phyloP scores from a whole-genome alignment of 2,113 vertebrate species.

The Chitala chitala region DNA sequence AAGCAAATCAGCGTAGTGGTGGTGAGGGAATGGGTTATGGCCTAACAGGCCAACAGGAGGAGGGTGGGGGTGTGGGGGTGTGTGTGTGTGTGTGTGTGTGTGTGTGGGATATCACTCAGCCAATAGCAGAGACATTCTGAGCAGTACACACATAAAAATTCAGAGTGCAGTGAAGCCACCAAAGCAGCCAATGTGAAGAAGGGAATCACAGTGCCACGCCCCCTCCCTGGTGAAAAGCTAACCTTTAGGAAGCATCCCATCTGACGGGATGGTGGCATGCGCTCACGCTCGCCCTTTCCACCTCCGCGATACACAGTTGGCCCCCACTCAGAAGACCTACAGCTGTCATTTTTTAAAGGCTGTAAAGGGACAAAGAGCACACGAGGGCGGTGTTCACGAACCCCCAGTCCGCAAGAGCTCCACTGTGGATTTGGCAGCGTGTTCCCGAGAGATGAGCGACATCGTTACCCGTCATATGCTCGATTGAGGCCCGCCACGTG shows the following conservation, averaged over 20 bases:
- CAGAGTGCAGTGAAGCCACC: not conserved
- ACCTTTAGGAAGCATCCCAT: too few species aligned
- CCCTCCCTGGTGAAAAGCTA: too few species aligned
- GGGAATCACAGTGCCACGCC: too few species aligned
- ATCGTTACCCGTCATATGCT: not conserved
- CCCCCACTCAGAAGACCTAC: too few species aligned
- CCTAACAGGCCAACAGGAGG: not conserved
- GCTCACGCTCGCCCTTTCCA: too few species aligned
- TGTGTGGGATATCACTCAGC: too few species aligned
- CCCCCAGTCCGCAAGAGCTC: too few species aligned
- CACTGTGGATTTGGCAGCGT: not conserved
- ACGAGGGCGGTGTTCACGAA: not conserved
- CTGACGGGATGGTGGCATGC: too few species aligned
- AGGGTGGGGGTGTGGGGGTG: too few species aligned
- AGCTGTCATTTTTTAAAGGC: not conserved
- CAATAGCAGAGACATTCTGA: too few species aligned
- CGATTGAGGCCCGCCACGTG: not conserved
- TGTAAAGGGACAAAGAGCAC: not conserved
- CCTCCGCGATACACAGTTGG: too few species aligned
- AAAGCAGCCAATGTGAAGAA: not conserved
- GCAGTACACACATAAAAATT: not conserved
- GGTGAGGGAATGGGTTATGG: not conserved
- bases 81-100: too few species aligned
- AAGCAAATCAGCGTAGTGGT: not conserved
- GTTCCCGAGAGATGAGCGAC: not conserved